Base-by-base conservation (phyloP, 1,140 invertebrate species). In the Saccostrea echinata region DNA sequence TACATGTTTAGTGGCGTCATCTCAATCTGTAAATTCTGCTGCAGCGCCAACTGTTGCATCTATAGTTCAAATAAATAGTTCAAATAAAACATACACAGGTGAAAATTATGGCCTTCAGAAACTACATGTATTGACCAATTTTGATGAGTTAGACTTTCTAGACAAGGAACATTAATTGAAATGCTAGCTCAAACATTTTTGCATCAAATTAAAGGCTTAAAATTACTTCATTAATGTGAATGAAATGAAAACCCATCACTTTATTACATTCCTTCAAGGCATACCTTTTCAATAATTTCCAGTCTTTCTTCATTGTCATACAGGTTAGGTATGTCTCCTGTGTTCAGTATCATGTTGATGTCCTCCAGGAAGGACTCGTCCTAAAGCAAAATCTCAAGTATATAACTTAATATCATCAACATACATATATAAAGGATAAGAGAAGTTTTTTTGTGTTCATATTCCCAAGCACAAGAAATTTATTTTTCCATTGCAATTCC, bases 261-360 rank as follows among this genome's bases (percentile, higher is more conserved):
- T 68, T 68, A 4, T n/a, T 30, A 9, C 27, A 9, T 6, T 68
- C 24, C 68, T 21, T 30, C n/a, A 4, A 27, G n/a, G 11, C 1
- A 30, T 88, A 94, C 94, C 90, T 91, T 93, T 92, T 95, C 94
- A 91, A 95, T 95, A 86, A 95, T 94, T 76, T 94, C 93, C 18
- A 95, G 92, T 87, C 93, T 88, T 61, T 95, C 94, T 89, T 95
- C 94, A 87, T 94, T 94, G 61, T 94, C 94, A 88, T 94, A 95
- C 30, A 95, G 89, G 86, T 95, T 95, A 18, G 94, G 94, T 61
- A 95, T 95, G 86, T 95, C 95, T 33, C 93, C 95, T 27, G 94
- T 94, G 85, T 95, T 95, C 43, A 95, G 89, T 30, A 95, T 93
- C 94, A 95, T 95, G 88, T 95, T 95, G 0, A 95, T 90, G 88